These are phyloP conservation scores for Channa striata DNA, from an alignment of 2,797 vertebrate genomes.

Conservation along the genomic window DNA sequence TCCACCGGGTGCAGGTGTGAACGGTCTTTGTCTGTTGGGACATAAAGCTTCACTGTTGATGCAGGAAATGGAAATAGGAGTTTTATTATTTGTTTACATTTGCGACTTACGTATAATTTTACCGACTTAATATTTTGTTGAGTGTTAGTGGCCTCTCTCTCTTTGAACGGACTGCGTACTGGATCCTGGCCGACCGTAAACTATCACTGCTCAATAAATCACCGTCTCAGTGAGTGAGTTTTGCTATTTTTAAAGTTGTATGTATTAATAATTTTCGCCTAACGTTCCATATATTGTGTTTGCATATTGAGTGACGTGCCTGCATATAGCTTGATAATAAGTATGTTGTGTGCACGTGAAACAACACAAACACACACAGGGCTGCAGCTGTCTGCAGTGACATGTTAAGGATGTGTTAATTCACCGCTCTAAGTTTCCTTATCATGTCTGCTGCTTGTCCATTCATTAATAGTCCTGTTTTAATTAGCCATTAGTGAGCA, in stretches of 20 bases:
- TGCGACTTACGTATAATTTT: too few relatives aligned
- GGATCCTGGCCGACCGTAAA: too few relatives aligned
- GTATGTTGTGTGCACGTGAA: conserved; percentile 1
- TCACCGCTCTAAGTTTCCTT: conserved; percentile 76
- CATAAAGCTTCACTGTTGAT: too few relatives aligned
- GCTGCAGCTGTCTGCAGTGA: conserved; percentile 60
- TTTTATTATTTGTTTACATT: too few relatives aligned
- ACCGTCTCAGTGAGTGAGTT: too few relatives aligned
- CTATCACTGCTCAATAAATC: too few relatives aligned
- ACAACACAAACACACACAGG: conserved; percentile 12
- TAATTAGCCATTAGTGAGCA: conserved; percentile 88
- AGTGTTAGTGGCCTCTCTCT: too few relatives aligned
- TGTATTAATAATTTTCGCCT: background rate
- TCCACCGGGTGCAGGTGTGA: too few relatives aligned
- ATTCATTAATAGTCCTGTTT: conserved; percentile 85
- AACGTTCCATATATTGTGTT: background rate
- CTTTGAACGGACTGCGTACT: too few relatives aligned
- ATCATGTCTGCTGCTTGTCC: conserved; percentile 77
- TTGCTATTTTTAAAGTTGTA: background rate
- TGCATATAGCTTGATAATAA: background rate
- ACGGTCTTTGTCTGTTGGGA: too few relatives aligned
- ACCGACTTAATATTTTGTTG: too few relatives aligned
- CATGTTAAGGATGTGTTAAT: conserved; percentile 77
- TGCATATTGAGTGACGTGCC: background rate
- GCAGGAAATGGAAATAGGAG: too few relatives aligned